Evolutionary conservation across 2,888 invertebrate species (phyloP).

Genomic region (Zaprionus lineosus): DNA sequence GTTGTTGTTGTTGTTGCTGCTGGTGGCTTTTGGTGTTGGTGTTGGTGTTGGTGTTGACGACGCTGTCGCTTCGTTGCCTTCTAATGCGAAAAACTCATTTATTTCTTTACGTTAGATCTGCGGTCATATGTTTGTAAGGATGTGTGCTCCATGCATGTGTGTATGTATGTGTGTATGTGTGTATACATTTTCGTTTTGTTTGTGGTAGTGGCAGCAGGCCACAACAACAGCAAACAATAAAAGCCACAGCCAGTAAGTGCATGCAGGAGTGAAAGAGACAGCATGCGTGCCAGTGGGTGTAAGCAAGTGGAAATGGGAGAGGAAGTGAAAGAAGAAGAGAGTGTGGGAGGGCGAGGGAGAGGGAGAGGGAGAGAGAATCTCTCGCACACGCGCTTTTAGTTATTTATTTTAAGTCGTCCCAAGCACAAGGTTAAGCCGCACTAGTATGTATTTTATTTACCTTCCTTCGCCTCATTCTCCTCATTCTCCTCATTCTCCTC

Average conservation of each 20-base stretch:
- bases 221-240: slow-evolving; percentile 49
- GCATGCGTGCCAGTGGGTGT: too few species aligned
- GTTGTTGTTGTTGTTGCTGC: slow-evolving; percentile 20
- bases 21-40: slow-evolving; percentile 19
- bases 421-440: slow-evolving; percentile 67
- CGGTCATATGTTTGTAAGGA: slow-evolving; percentile 53
- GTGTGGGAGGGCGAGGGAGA: too few species aligned
- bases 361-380: neutral
- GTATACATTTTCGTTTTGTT: neutral
- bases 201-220: slow-evolving; percentile 25
- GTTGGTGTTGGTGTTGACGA: slow-evolving; percentile 29
- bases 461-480: slow-evolving; percentile 28
- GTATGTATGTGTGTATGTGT: slow-evolving; percentile 6
- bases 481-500: slow-evolving; percentile 4
- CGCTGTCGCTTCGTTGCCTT: slow-evolving; percentile 72
- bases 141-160: too few species aligned
- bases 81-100: slow-evolving; percentile 78
- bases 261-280: neutral
- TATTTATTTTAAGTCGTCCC: slow-evolving; percentile 55
- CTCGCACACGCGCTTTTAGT: slow-evolving; percentile 16
- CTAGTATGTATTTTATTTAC: slow-evolving; percentile 56
- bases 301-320: neutral
- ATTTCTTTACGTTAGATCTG: slow-evolving; percentile 75
- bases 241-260: slow-evolving; percentile 42
- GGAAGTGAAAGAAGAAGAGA: neutral